Evolutionary conservation across 2,797 vertebrate genomes (phyloP), one percentile per base, ranked within the genome.

Genomic region (Coendou prehensilis): DNA sequence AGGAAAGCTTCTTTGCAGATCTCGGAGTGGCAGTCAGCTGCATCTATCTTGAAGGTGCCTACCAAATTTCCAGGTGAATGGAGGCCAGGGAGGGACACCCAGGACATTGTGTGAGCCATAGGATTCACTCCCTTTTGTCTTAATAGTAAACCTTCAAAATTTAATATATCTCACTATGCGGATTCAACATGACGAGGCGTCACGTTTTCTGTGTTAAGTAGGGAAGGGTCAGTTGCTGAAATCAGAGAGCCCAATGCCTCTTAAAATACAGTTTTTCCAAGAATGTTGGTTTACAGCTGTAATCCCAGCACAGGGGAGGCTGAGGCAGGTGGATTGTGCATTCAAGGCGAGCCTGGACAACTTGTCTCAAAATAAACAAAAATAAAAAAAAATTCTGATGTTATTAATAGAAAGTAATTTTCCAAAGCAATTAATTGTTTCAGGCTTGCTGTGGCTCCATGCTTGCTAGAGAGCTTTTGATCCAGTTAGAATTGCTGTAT

Each of bases 71-170:
- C 57, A 63, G 52, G 64, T 76, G 17, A 79, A 52, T 7, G 20
- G 30, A 37, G n/a, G 9, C 54, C 28, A 2, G 2, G 8, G 23
- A 75, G 9, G 33, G 37, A 71, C 0, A 2, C 6, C 9, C 15
- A 41, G 6, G 23, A 26, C 9, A 0, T 26, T 8, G 41, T 56
- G n/a, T 23, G 89, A 45, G 14, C 26, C 30, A 45, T 6, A 33
- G n/a, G 23, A 59, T 81, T 86, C 47, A 26, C 33, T 82, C 18
- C n/a, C 5, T 85, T 88, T 41, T 88, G 10, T 28, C 52, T 69
- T 85, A 87, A 23, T 81, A 54, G 8, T 63, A 91, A 78, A 50
- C 8, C 41, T 17, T 81, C 50, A 10, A 73, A 61, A 33, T 56
- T 80, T 50, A 69, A 33, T 56, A 26, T 41, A 4, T 45, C 13